Evolutionary conservation across 2,888 invertebrate genomes (phyloP).

Genomic region (Germaria angustata): DNA sequence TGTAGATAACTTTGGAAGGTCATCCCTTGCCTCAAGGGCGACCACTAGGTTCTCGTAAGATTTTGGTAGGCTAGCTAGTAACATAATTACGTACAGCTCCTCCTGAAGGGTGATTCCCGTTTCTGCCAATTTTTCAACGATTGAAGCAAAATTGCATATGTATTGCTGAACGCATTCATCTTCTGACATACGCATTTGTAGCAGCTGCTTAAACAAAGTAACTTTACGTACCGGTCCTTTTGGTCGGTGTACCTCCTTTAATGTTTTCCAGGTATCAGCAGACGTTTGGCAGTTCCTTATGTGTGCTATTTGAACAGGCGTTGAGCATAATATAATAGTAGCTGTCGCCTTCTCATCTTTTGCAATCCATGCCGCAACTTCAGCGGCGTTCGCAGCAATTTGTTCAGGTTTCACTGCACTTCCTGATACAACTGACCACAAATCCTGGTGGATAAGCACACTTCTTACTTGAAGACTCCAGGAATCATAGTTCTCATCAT

Average conservation of each 20-base stretch:
- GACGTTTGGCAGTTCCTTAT: conserved; percentile 39
- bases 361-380: too few species aligned
- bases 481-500: conserved; percentile 16
- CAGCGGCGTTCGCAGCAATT: too few species aligned
- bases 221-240: conserved; percentile 57
- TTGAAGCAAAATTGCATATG: not conserved
- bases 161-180: conserved; percentile 1
- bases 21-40: conserved; percentile 8
- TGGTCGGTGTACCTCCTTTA: conserved; percentile 48
- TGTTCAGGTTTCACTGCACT: too few species aligned
- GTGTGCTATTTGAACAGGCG: conserved; percentile 32
- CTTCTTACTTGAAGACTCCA: conserved; percentile 21
- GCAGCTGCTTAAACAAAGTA: conserved; percentile 38
- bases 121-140: conserved; percentile 45
- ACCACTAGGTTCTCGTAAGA: too few species aligned
- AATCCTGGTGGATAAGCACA: conserved; percentile 3
- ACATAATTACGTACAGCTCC: conserved; percentile 26
- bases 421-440: not conserved
- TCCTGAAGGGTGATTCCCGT: conserved; percentile 45
- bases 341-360: conserved; percentile 22
- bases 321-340: conserved; percentile 17
- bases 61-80: not conserved
- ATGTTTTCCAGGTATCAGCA: conserved; percentile 38
- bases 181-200: conserved; percentile 16
- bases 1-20: not conserved